phyloP scores from a whole-genome alignment of 2,113 vertebrate species.

The Trogon surrucura region DNA sequence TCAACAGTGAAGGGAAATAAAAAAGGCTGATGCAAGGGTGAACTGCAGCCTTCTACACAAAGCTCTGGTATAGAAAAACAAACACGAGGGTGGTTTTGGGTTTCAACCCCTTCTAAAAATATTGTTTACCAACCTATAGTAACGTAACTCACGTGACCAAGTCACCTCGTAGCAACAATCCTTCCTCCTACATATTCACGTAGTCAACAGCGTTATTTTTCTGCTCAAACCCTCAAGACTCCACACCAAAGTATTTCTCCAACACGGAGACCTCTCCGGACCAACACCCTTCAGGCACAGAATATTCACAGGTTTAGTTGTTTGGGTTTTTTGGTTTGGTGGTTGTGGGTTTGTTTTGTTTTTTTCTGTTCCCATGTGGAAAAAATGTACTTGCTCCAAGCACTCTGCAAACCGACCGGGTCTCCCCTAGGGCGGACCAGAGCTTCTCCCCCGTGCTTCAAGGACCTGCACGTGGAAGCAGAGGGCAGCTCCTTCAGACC shows the following conservation, averaged over 20 bases:
- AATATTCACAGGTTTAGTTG: accelerated
- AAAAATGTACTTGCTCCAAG: not conserved
- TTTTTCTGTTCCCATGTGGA: not conserved
- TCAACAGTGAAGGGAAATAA: not conserved
- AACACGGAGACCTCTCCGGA: not conserved
- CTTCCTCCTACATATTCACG: not conserved
- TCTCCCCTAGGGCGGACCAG: not conserved
- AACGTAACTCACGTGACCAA: not conserved
- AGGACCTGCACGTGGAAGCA: accelerated
- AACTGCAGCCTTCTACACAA: not conserved
- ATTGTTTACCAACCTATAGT: not conserved
- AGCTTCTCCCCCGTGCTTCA: not conserved
- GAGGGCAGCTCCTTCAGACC: not conserved
- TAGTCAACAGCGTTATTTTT: not conserved
- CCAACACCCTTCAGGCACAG: not conserved
- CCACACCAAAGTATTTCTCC: not conserved
- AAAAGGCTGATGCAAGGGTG: accelerated
- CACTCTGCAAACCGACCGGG: not conserved
- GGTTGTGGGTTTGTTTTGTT: no score
- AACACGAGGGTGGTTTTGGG: not conserved
- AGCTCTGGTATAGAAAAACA: not conserved
- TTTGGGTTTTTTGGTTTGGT: no score
- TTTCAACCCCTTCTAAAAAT: not conserved
- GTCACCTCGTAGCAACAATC: not conserved
- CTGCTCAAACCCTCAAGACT: not conserved